A percentile compares a stretch with the other conserved stretches of the same genome.
Conservation (phyloP, 2,888 invertebrate genomes). For the Tetropium fuscum region DNA sequence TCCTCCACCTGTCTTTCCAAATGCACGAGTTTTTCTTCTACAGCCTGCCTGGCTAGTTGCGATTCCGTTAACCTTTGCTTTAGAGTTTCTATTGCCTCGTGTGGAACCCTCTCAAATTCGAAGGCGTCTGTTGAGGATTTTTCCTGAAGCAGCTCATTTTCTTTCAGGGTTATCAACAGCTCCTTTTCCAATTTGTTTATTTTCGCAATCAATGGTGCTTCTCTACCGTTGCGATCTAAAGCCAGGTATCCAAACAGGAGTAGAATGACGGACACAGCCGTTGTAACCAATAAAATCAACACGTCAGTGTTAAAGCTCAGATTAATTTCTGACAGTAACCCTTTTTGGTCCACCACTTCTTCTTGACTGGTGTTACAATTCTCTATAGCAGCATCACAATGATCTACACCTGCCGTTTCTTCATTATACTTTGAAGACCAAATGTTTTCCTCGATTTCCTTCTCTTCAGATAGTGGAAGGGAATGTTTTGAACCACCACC, state of each 20-base stretch:
- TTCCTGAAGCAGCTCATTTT: constrained; percentile 75
- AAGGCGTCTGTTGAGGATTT: constrained; percentile 48
- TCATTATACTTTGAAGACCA: constrained; percentile 1
- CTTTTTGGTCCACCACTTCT: neutral
- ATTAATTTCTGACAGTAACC: constrained; percentile 21
- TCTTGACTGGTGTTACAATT: constrained; percentile 10
- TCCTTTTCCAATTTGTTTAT: constrained; percentile 75
- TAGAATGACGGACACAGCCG: constrained; percentile 78
- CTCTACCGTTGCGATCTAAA: constrained; percentile 80
- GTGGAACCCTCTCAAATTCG: constrained; percentile 70
- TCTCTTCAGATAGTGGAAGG: neutral
- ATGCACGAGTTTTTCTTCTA: constrained; percentile 76
- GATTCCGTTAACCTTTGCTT: constrained; percentile 74
- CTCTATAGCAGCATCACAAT: constrained; percentile 33
- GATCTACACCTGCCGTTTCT: neutral
- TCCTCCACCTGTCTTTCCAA: constrained; percentile 79
- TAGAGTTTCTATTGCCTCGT: constrained; percentile 77
- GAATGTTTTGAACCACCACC: neutral
- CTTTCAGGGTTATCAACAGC: constrained; percentile 71
- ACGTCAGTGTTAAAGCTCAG: constrained; percentile 50
- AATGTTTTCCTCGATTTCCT: neutral
- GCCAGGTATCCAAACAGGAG: constrained; percentile 84
- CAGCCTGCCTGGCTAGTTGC: constrained; percentile 64
- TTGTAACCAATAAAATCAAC: constrained; percentile 63
- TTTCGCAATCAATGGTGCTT: constrained; percentile 77